phyloP scores from a whole-genome alignment of 1,140 invertebrate species.

The Listronotus bonariensis region DNA sequence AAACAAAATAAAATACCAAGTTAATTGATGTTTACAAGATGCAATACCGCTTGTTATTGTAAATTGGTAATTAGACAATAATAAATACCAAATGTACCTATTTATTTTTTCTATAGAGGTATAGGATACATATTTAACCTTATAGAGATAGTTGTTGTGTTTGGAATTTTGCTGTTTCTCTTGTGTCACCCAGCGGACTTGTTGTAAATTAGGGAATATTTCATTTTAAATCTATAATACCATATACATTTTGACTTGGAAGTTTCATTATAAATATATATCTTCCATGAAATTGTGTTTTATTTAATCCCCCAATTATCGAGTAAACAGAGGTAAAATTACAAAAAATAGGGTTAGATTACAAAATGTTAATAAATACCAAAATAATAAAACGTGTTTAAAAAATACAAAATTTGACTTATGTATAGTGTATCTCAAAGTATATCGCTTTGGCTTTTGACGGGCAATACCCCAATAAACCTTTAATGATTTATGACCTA shows the following conservation, averaged over 20 bases:
- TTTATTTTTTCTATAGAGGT: slow-evolving; percentile 36
- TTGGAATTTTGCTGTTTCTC: slow-evolving; percentile 21
- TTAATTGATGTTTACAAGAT: slow-evolving; percentile 6
- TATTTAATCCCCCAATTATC: too few species aligned
- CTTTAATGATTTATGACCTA: too few species aligned
- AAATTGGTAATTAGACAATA: slow-evolving; percentile 38
- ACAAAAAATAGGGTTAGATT: too few species aligned
- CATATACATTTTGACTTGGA: slow-evolving; percentile 50
- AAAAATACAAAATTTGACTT: too few species aligned
- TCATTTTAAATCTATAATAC: slow-evolving; percentile 49
- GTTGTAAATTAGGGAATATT: slow-evolving; percentile 51
- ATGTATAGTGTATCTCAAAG: too few species aligned
- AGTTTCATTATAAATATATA: slow-evolving; percentile 49
- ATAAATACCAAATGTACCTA: slow-evolving; percentile 23
- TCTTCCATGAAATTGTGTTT: slow-evolving; percentile 41
- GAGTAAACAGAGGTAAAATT: too few species aligned
- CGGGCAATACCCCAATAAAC: too few species aligned
- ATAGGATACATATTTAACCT: slow-evolving; percentile 19
- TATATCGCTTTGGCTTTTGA: too few species aligned
- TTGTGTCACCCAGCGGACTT: slow-evolving; percentile 45
- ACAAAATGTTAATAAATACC: too few species aligned
- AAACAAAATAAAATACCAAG: too few species aligned
- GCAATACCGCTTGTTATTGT: slow-evolving; percentile 28
- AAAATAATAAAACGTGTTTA: too few species aligned
- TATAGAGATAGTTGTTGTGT: slow-evolving; percentile 22